Percentiles rank a stretch among this genome's conserved stretches.
Evolutionary conservation across 1,140 invertebrate genomes (phyloP).

Genomic region (Condylostylus longicornis): DNA sequence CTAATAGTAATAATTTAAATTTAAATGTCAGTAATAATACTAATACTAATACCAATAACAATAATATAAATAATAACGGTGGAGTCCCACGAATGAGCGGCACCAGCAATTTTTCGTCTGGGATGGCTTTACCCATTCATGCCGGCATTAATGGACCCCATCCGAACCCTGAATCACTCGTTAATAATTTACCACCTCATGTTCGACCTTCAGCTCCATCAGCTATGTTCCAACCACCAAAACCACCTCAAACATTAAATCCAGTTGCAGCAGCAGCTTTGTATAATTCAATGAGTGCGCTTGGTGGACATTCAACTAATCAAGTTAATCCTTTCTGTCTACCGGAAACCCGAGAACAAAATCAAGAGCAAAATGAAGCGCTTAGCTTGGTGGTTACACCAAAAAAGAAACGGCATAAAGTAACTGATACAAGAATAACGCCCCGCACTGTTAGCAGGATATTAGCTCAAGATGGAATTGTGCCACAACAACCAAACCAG

Average conservation of each 20-base stretch:
- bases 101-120: too few relatives aligned
- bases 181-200: constrained; percentile 48
- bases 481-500: constrained; percentile 18
- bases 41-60: constrained; percentile 31
- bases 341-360: constrained; percentile 32
- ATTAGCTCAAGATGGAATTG: constrained; percentile 61
- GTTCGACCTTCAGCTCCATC: constrained; percentile 49
- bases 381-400: constrained; percentile 83
- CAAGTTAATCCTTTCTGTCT: constrained; percentile 55
- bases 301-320: constrained; percentile 14
- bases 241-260: constrained; percentile 51
- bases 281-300: constrained; percentile 38
- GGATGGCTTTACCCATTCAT: too few relatives aligned
- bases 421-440: constrained; percentile 89
- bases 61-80: constrained; percentile 7
- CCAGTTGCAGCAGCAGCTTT: constrained; percentile 44
- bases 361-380: constrained; percentile 77
- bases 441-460: constrained; percentile 77
- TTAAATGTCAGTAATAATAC: constrained; percentile 23
- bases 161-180: constrained; percentile 4
- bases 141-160: too few relatives aligned
- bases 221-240: constrained; percentile 66
- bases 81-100: constrained; percentile 38
- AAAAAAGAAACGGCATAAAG: constrained; percentile 93
- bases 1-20: constrained; percentile 14